Evolutionary conservation across 2,113 vertebrate genomes (phyloP), one percentile per base, ranked within the genome.

Genomic region (Upupa epops): DNA sequence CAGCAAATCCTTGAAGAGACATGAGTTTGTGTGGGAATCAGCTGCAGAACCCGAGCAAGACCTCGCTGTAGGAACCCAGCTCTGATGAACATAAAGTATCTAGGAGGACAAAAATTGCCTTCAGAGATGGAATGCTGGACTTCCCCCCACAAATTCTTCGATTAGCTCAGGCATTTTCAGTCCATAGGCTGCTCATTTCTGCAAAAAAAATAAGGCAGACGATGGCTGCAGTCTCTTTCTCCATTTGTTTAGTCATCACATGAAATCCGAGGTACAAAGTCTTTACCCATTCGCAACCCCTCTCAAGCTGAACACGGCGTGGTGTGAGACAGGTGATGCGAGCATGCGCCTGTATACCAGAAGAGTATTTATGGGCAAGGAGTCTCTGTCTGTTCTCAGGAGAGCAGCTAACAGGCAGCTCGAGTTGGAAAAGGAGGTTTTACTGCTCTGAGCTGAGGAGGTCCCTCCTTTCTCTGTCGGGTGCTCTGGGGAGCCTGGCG

Each of bases 341-440:
- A 61, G 15, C 4, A 1, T 15, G 55, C 32, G 21, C 26, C 60
- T 49, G 17, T 63, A 22, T 2, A 1, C 61, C 0, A 1, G 10
- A 8, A n/a, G n/a, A n/a, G n/a, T n/a, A n/a, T n/a, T 11, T 45
- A 16, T 0, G 0, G 59, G 9, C 26, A 58, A 26, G 76, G 20
- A 31, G 28, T 13, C 36, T 46, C 60, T 61, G 48, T 25, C 28
- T 14, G 55, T 51, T 49, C 48, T 45, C 1, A 11, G 51, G 37
- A 15, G 36, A 11, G 48, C 42, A 85, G 37, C 32, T 4, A 4
- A 42, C 21, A 42, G n/a, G 32, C 40, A 86, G 31, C 46, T 65
- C 40, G 5, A 7, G 24, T 11, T 1, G 2, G 40, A 74, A 83
- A 48, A 31, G 14, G 60, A 51, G 37, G 31, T 6, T 11, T 26